Base-by-base conservation (phyloP, 2,113 vertebrate species). In the Myodes glareolus region DNA sequence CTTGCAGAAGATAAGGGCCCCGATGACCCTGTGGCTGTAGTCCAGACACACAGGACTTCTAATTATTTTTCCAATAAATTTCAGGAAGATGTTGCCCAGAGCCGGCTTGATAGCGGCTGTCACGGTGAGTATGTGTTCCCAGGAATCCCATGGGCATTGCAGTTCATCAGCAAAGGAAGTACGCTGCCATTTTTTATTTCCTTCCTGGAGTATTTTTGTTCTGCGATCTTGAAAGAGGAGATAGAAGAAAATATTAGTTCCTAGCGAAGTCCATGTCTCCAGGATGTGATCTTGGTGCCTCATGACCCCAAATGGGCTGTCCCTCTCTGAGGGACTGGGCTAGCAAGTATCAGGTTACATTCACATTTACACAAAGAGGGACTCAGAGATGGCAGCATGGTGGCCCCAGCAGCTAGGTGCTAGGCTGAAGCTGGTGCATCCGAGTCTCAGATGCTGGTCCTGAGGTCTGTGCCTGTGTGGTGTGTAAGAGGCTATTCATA, bases 371-470 rank as follows among this genome's bases (percentile, higher is more conserved):
- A 63, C 1, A 8, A 1, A 17, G 39, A 4, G 2, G 5, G 25
- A n/a, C 6, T 21, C 42, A 23, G 1, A 23, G 25, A 12, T 3
- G 42, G 0, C 50, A 17, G 3, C 3, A 3, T 1, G 0, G 47
- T 27, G 2, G 4, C 70, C 52, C 1, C n/a, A n/a, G 0, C 27
- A 67, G 39, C 4, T 39, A 45, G 29, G n/a, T 42, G 17, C 16
- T 67, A 47, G 33, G 42, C 39, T 42, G 10, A 8, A 27, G 39
- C 61, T 67, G 82, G 61, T 27, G 4, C 27, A 42, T 61, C 81
- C 3, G 16, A 85, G 39, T 2, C 27, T 65, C 25, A 6, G 16
- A 9, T 45, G 16, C 27, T 31, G 14, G 45, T 33, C 76, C 45
- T 45, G 6, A 9, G 65, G 25, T 11, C 45, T 65, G 25, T 2